phyloP scores from a whole-genome alignment of 2,888 invertebrate species.

The Leucoma salicis region DNA sequence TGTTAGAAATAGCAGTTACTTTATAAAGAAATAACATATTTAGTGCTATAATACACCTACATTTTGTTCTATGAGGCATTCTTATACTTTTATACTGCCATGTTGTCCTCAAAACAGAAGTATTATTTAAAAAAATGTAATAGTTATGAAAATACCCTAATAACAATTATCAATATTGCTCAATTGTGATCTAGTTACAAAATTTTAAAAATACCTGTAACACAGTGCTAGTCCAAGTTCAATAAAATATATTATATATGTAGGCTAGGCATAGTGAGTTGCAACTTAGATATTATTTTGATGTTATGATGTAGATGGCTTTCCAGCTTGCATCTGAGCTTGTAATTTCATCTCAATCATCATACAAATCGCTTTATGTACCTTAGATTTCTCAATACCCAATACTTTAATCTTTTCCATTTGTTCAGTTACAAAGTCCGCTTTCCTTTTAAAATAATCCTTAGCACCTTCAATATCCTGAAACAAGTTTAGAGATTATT shows the following conservation, averaged over 20 bases:
- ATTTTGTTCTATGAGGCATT: neutral
- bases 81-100: neutral
- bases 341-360: constrained; percentile 89
- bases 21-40: neutral
- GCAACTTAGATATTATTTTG: constrained; percentile 15
- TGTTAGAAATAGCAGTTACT: neutral
- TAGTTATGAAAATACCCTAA: neutral
- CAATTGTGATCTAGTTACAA: neutral
- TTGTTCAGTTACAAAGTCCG: constrained; percentile 95
- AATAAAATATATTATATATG: constrained; percentile 13
- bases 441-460: constrained; percentile 96
- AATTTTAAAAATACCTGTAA: too few species aligned
- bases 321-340: constrained; percentile 69
- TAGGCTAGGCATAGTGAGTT: constrained; percentile 23
- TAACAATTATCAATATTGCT: neutral
- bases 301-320: constrained; percentile 62
- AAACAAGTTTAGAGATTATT: constrained; percentile 21
- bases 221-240: constrained; percentile 15
- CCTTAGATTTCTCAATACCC: constrained; percentile 91
- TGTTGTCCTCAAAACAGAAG: neutral
- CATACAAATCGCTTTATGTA: constrained; percentile 89
- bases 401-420: constrained; percentile 95
- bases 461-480: constrained; percentile 90
- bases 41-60: neutral
- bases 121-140: neutral